A percentile compares a stretch with the other conserved stretches of the same genome.
Evolutionary conservation across 2,113 vertebrate species (phyloP).

Genomic region (Morone chrysops): DNA sequence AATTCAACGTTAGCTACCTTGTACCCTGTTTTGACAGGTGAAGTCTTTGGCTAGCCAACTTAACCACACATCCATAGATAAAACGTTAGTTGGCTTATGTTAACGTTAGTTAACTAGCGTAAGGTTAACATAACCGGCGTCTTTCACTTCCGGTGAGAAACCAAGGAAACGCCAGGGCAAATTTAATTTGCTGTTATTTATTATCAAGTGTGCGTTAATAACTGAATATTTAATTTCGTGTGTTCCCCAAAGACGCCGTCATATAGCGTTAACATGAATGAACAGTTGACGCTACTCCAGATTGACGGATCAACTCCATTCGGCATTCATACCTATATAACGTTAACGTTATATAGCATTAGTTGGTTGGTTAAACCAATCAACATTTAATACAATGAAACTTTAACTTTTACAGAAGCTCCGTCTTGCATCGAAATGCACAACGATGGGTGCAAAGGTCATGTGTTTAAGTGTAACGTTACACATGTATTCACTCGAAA

Average conservation of each 20-base stretch:
- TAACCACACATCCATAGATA: not conserved
- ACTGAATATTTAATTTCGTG: not conserved
- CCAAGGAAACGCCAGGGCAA: too few relatives aligned
- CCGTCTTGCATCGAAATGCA: fast-evolving
- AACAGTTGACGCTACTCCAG: not conserved
- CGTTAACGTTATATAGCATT: not conserved
- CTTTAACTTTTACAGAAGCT: not conserved
- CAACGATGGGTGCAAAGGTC: fast-evolving
- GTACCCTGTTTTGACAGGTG: too few relatives aligned
- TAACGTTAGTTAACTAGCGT: too few relatives aligned
- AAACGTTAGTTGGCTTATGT: too few relatives aligned
- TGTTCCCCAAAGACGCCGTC: not conserved
- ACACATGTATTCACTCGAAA: not conserved
- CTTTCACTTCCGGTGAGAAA: not conserved
- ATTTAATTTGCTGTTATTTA: too few relatives aligned
- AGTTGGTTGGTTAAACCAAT: not conserved
- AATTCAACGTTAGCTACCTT: too few relatives aligned
- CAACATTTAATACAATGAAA: not conserved
- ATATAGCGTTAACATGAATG: not conserved
- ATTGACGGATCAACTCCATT: not conserved
- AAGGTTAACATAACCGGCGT: too few relatives aligned
- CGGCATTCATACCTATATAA: not conserved
- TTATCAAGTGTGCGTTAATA: not conserved
- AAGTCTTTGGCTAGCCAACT: not conserved
- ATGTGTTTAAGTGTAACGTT: not conserved